Percentiles rank a stretch among this genome's conserved stretches.
These are phyloP conservation scores for Bergia puertoricense DNA, from an alignment of 92 coral and sea anemone genomes.

Conservation along the genomic window DNA sequence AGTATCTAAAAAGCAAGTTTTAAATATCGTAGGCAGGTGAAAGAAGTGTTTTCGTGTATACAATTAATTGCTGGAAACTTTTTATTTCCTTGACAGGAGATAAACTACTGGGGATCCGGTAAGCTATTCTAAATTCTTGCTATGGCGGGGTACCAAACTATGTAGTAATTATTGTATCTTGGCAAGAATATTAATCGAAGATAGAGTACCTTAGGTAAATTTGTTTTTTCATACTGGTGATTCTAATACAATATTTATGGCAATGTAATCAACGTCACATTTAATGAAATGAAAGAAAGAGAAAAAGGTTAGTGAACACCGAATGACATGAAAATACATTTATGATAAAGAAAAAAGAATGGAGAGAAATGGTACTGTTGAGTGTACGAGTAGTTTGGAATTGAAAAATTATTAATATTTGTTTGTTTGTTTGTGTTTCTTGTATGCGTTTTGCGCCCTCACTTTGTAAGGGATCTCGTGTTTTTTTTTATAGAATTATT, in stretches of 20 bases:
- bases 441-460: not conserved
- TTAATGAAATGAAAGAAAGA: not conserved
- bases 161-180: not conserved
- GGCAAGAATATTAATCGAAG: not conserved
- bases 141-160: not conserved
- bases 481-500: too few species aligned
- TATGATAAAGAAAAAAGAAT: too few species aligned
- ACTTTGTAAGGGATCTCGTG: not conserved
- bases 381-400: not conserved
- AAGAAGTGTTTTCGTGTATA: not conserved
- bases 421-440: too few species aligned
- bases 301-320: not conserved
- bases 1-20: too few species aligned
- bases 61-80: not conserved
- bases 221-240: too few species aligned
- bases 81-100: slow-evolving; percentile 50
- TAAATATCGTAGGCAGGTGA: not conserved
- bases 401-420: too few species aligned
- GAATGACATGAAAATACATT: not conserved
- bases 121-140: not conserved
- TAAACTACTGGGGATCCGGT: slow-evolving; percentile 89
- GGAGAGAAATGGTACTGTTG: not conserved
- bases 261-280: not conserved
- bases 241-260: not conserved
- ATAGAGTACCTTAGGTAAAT: not conserved